Conservation (phyloP, 1,140 invertebrate genomes). For the Neodiprion virginianus region DNA sequence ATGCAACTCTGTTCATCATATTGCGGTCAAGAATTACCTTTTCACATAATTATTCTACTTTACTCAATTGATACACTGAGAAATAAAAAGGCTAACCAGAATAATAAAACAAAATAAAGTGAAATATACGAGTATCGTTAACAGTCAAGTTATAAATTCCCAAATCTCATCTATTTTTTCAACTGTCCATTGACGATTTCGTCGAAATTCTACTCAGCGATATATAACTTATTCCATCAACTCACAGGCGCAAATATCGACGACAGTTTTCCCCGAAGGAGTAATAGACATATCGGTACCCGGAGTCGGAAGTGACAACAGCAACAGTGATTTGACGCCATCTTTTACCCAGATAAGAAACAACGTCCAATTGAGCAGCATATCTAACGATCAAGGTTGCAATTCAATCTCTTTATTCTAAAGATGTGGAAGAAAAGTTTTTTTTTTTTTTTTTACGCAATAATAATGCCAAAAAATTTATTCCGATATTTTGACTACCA, state of each 20-base stretch:
- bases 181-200: too few relatives aligned
- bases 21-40: too few relatives aligned
- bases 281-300: slow-evolving; percentile 37
- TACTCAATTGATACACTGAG: too few relatives aligned
- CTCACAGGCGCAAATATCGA: slow-evolving; percentile 40
- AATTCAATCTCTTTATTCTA: background rate
- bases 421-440: background rate
- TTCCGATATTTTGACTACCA: too few relatives aligned
- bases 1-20: too few relatives aligned
- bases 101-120: background rate
- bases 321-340: slow-evolving; percentile 40
- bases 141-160: too few relatives aligned
- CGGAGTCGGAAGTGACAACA: slow-evolving; percentile 40
- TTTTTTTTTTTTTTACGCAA: too few relatives aligned
- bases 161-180: too few relatives aligned
- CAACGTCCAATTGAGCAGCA: slow-evolving; percentile 56
- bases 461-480: too few relatives aligned
- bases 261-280: slow-evolving; percentile 44
- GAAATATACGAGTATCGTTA: too few relatives aligned
- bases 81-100: background rate
- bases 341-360: slow-evolving; percentile 50
- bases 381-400: slow-evolving; percentile 57
- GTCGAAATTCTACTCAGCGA: slow-evolving; percentile 1
- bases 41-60: too few relatives aligned
- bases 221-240: slow-evolving; percentile 17